These are phyloP conservation scores for Gastrophryne carolinensis DNA, from an alignment of 2,797 vertebrate species.

Conservation along the genomic window DNA sequence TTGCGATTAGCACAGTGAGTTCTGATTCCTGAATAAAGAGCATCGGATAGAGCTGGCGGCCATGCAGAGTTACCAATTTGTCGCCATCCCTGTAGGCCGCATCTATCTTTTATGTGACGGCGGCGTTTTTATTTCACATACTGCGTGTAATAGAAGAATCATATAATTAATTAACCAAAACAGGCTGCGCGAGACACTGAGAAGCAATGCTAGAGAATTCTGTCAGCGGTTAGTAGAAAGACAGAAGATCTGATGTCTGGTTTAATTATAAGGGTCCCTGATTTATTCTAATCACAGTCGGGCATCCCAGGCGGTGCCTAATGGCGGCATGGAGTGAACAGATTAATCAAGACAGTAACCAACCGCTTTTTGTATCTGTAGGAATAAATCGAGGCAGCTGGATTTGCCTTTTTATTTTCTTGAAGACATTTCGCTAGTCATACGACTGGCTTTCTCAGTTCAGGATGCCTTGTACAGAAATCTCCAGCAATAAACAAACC, in stretches of 20 bases:
- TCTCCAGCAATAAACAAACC: too few species aligned
- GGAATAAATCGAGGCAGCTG: too few species aligned
- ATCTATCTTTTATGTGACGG: slow-evolving; percentile 33
- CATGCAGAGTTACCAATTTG: background rate
- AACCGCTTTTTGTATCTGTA: too few species aligned
- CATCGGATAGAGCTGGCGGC: background rate
- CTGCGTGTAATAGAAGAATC: slow-evolving; percentile 9
- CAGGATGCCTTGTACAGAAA: too few species aligned
- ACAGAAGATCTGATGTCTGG: background rate
- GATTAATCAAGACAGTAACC: too few species aligned
- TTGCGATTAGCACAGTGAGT: background rate
- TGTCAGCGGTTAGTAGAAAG: background rate
- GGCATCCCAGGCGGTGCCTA: too few species aligned
- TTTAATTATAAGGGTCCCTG: background rate
- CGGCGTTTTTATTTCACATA: slow-evolving; percentile 6
- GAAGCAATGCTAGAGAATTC: background rate
- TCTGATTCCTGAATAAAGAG: slow-evolving; percentile 7
- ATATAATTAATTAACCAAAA: slow-evolving; percentile 3
- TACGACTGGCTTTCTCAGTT: too few species aligned
- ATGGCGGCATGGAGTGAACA: too few species aligned
- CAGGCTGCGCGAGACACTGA: background rate
- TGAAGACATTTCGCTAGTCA: too few species aligned
- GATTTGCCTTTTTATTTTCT: too few species aligned
- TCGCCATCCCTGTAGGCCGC: background rate
- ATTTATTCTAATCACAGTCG: background rate